These are phyloP conservation scores for Apis cerana DNA, from an alignment of 1,140 invertebrate genomes.

Conservation along the genomic window DNA sequence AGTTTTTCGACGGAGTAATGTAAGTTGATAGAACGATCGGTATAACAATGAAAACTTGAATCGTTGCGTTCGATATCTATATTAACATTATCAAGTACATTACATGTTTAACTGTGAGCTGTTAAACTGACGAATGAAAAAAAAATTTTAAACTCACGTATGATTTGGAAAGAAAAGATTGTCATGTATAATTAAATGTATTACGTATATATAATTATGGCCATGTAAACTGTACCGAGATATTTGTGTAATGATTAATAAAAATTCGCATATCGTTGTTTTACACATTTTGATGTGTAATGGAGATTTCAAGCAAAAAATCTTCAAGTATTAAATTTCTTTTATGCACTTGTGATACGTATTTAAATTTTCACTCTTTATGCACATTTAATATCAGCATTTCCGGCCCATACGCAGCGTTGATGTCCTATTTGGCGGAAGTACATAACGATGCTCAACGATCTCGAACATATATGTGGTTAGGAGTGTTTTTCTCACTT, in stretches of 20 bases:
- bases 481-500: conserved; percentile 83
- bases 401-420: conserved; percentile 87
- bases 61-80: not conserved
- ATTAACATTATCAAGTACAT: not conserved
- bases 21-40: conserved; percentile 70
- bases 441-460: conserved; percentile 85
- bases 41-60: not conserved
- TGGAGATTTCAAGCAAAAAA: too few species aligned
- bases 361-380: too few species aligned
- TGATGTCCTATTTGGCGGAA: conserved; percentile 88
- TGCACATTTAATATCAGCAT: conserved; percentile 84
- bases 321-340: too few species aligned
- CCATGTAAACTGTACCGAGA: too few species aligned
- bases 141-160: not conserved
- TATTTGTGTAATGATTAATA: too few species aligned
- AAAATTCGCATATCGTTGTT: too few species aligned
- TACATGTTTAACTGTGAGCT: too few species aligned
- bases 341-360: too few species aligned
- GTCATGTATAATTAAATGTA: too few species aligned
- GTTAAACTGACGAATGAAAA: not conserved
- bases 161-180: not conserved
- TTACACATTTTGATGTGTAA: too few species aligned
- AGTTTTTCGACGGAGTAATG: conserved; percentile 84
- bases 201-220: too few species aligned
- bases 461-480: conserved; percentile 84